phyloP scores from a whole-genome alignment of 2,113 vertebrate genomes.

The Scatophagus argus region DNA sequence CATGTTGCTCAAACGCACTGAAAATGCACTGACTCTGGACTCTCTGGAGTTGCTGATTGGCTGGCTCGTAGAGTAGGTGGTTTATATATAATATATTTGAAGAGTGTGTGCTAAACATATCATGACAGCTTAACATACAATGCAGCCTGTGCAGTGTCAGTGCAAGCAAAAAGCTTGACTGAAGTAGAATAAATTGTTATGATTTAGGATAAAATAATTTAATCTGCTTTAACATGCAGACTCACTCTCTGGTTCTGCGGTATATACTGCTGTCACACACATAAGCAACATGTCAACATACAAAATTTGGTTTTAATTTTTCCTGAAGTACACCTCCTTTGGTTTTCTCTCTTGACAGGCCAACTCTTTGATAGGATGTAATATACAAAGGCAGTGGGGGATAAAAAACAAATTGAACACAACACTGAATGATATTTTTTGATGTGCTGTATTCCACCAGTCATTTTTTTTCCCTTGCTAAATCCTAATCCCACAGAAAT shows the following conservation, averaged over 20 bases:
- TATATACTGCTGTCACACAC: slow-evolving; percentile 20
- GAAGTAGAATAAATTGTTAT: slow-evolving; percentile 31
- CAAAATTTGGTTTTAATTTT: background rate
- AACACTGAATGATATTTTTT: slow-evolving; percentile 65
- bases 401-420: slow-evolving; percentile 59
- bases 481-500: slow-evolving; percentile 83
- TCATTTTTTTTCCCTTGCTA: slow-evolving; percentile 50
- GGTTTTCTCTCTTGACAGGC: slow-evolving; percentile 13
- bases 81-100: slow-evolving; percentile 50
- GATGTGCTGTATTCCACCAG: slow-evolving; percentile 55
- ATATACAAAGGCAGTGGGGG: slow-evolving; percentile 22
- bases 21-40: slow-evolving; percentile 13
- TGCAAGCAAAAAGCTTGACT: background rate
- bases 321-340: slow-evolving; percentile 1
- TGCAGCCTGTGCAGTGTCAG: background rate
- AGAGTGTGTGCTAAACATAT: slow-evolving; percentile 36
- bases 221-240: slow-evolving; percentile 27
- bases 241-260: background rate
- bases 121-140: slow-evolving; percentile 24
- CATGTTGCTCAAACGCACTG: background rate
- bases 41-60: slow-evolving; percentile 39
- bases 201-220: slow-evolving; percentile 20
- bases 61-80: slow-evolving; percentile 32
- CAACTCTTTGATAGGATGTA: slow-evolving; percentile 57
- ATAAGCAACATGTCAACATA: background rate